Evolutionary conservation across 2,888 invertebrate species (phyloP), one percentile per base, ranked within the genome.

Genomic region (Periphyllus acericola): DNA sequence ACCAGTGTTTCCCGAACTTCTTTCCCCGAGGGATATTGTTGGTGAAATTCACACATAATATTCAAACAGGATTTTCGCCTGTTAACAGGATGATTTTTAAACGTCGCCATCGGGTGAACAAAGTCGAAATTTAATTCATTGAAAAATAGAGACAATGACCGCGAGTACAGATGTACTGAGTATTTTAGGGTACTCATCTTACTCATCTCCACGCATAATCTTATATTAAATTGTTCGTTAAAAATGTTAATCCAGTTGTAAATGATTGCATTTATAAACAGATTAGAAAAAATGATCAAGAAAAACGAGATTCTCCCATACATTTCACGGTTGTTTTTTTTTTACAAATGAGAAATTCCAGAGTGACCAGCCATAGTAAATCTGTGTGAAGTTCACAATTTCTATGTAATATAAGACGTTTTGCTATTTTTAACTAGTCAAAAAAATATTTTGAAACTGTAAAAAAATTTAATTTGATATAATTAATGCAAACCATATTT

Each of bases 51-150:
- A 32, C 76, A 32, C 29, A 68, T 68, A 40, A 66, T 68, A 66
- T 76, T 84, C 84, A 46, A 76, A 68, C 76, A 17, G 32, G 17
- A n/a, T 76, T 76, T 76, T 9, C 75, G 17, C 40, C 40, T 19
- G 76, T 68, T 29, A 84, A 84, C 29, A 66, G 75, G 40, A 84
- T 76, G 25, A 84, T 84, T 76, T 46, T 40, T 76, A 66, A 76
- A 83, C 60, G 83, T 29, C 60, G 32, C 25, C 75, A 60, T 21
- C 66, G 40, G 32, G 40, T 6, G 19, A 76, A 66, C 66, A 32
- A 46, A 68, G 68, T 32, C 3, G 9, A 76, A 76, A 83, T 83
- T 29, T 75, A 60, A 75, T 36, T 6, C 21, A 74, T 21, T 34
- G 19, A 72, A 68, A 68, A 29, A 60, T 60, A 25, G 60, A 60